phyloP scores from a whole-genome alignment of 1,140 invertebrate genomes.

The Zaprionus camerounensis region DNA sequence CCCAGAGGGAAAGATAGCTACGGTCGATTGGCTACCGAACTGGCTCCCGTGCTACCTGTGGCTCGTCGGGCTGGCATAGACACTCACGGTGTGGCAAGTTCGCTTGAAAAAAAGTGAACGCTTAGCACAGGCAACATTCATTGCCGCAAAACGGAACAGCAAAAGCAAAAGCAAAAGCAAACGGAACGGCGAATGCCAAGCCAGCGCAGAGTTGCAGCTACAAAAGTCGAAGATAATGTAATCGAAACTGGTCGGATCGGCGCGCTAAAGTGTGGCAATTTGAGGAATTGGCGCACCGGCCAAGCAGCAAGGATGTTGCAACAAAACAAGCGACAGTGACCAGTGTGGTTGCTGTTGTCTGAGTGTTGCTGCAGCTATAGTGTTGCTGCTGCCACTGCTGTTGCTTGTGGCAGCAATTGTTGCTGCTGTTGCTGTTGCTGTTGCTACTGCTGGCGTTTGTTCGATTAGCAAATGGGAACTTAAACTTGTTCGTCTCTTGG shows the following conservation, averaged over 20 bases:
- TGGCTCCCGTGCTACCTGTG: slow-evolving; percentile 6
- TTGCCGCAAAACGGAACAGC: slow-evolving; percentile 77
- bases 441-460: background rate
- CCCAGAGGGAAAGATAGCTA: slow-evolving; percentile 2
- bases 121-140: slow-evolving; percentile 61
- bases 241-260: slow-evolving; percentile 78
- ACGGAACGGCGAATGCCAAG: slow-evolving; percentile 31
- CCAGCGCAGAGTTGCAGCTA: background rate
- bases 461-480: slow-evolving; percentile 61
- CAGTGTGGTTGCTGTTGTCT: slow-evolving; percentile 3
- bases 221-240: slow-evolving; percentile 68
- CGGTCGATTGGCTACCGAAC: slow-evolving; percentile 11
- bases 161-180: slow-evolving; percentile 36
- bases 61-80: slow-evolving; percentile 60
- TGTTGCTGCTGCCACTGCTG: background rate
- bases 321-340: slow-evolving; percentile 35
- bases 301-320: slow-evolving; percentile 37
- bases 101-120: slow-evolving; percentile 73
- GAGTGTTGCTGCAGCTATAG: background rate
- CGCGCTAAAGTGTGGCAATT: slow-evolving; percentile 67
- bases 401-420: too few relatives aligned
- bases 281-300: slow-evolving; percentile 57
- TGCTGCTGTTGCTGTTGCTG: background rate
- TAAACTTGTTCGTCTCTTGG: slow-evolving; percentile 55
- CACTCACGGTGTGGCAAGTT: slow-evolving; percentile 79